Base-by-base conservation (phyloP, 1,140 invertebrate genomes). In the Dreissena polymorpha region DNA sequence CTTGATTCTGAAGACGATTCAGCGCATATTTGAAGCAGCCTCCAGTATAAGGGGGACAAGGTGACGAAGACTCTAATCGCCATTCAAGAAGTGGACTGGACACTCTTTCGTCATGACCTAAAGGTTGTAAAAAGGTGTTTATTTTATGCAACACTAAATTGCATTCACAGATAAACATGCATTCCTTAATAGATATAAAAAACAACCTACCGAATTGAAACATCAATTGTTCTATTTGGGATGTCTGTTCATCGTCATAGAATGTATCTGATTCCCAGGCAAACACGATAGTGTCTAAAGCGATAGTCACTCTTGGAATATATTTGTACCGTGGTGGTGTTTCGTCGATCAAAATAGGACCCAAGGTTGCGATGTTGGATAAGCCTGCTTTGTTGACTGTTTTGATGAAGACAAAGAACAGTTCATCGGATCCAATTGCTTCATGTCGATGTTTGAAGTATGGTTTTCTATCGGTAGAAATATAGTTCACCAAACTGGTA, bases 271-370 rank as follows among this genome's bases (percentile, higher is more conserved):
- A 73, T 0, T 57, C 71, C 88, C 88, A 89, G 8, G 57, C 49
- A 13, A 86, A 49, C 21, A 79, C 14, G 2, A 89, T 55, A 13
- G 60, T 29, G 12, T 74, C 73, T 10, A 63, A 60, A 2, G 68
- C 21, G 16, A 86, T 14, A 13, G 13, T 49, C 0, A 83, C 73
- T 25, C 53, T 25, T 50, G 86, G 25, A 14, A 29, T 60, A 16
- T 23, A 18, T 14, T 71, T 81, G 21, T 74, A 71, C 8, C 73
- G 18, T 1, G 88, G 88, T 1, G 86, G 82, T 10, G 88, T 88
- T 63, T 86, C 83, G 67, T 89, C 88, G n/a, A 88, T 86, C 5
- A 89, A n/a, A 13, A 89, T 21, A 7, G 88, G 88, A 16, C 86
- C 88, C 57, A 87, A 23, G 10, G 63, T 53, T 5, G 82, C 57